These are phyloP conservation scores for Stomatorhinus walkeri DNA, from an alignment of 2,797 vertebrate species.

Conservation along the genomic window DNA sequence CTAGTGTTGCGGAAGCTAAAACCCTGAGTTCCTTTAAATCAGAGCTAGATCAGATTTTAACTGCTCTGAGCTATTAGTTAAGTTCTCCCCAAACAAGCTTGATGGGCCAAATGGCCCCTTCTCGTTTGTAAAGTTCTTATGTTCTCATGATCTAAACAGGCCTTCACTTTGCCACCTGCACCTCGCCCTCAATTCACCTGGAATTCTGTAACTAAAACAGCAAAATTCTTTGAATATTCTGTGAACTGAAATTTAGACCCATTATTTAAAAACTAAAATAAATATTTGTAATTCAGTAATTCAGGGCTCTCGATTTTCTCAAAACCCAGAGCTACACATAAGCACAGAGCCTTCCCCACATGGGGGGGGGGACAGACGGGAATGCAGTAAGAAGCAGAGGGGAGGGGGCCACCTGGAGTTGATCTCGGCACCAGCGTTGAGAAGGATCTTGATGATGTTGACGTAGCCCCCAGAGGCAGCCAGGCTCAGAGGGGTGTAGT, in stretches of 20 bases:
- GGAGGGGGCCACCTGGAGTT: conserved; percentile 79
- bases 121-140: too few relatives aligned
- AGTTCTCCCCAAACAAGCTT: too few relatives aligned
- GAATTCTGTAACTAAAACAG: neutral
- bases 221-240: neutral
- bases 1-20: too few relatives aligned
- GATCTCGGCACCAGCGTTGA: conserved; percentile 96
- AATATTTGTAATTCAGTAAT: neutral
- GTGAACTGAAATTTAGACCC: neutral
- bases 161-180: neutral
- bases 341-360: neutral
- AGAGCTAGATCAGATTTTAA: too few relatives aligned
- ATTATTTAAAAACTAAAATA: neutral
- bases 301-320: neutral
- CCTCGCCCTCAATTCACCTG: neutral
- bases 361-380: neutral
- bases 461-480: conserved; percentile 97
- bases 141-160: neutral
- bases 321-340: neutral
- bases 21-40: too few relatives aligned
- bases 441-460: conserved; percentile 98
- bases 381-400: neutral
- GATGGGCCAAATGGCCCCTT: too few relatives aligned
- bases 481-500: conserved; percentile 95
- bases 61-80: too few relatives aligned